Conservation (phyloP, 2,113 vertebrate species). For the Riparia riparia region DNA sequence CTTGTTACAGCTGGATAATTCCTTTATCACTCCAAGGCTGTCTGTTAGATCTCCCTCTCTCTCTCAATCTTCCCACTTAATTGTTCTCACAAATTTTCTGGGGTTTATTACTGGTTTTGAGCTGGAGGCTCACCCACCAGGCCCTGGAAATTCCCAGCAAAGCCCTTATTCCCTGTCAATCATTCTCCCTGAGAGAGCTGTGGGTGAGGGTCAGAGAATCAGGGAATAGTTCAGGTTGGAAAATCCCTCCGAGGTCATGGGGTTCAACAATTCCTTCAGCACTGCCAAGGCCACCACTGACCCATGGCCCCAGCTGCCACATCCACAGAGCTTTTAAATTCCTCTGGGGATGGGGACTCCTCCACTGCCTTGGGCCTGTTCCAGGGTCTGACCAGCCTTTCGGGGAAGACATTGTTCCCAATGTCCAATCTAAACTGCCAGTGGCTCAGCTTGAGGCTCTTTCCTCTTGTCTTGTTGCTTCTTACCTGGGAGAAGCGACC, state of each 20-base stretch:
- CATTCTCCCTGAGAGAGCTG: not conserved
- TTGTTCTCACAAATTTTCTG: not conserved
- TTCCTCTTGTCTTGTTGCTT: not conserved
- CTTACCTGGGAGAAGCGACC: not conserved
- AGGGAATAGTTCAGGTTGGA: not conserved
- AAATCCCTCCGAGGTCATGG: not conserved
- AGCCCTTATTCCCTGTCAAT: not conserved
- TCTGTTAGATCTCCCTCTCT: not conserved
- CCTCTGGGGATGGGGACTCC: not conserved
- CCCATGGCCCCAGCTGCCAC: not conserved
- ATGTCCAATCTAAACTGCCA: not conserved
- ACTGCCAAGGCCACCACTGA: not conserved
- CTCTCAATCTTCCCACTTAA: conserved; percentile 23
- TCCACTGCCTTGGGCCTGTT: not conserved
- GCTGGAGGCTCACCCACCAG: not conserved
- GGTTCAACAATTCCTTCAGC: not conserved
- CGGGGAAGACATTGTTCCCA: not conserved
- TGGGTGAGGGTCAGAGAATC: not conserved
- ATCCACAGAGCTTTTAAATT: not conserved
- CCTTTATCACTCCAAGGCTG: not conserved
- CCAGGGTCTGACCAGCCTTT: rapidly evolving
- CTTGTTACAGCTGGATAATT: not conserved
- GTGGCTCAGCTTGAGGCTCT: not conserved
- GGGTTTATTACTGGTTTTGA: not conserved
- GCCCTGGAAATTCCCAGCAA: not conserved